Conservation (phyloP, 1,140 invertebrate species). For the Rhopalosiphum padi region DNA sequence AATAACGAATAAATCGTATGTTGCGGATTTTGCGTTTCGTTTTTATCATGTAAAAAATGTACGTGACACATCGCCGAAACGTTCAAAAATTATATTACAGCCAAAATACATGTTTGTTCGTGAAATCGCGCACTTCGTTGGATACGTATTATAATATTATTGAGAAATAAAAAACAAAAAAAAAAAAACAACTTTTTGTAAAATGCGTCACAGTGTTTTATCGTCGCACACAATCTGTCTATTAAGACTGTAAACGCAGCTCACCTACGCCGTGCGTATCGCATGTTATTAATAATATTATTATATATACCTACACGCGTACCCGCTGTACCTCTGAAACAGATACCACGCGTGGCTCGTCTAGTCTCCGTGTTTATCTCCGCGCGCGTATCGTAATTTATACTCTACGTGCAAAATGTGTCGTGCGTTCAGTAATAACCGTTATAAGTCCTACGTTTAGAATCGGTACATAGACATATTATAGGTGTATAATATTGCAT, state of each 20-base stretch:
- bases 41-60: background rate
- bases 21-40: too few relatives aligned
- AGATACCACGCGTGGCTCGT: background rate
- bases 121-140: background rate
- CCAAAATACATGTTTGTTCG: background rate
- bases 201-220: background rate
- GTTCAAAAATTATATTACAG: background rate
- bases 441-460: background rate
- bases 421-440: slow-evolving; percentile 20
- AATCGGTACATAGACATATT: too few relatives aligned
- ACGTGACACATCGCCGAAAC: background rate
- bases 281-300: background rate
- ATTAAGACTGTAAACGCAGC: background rate
- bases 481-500: too few relatives aligned
- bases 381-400: background rate
- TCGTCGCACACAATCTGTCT: background rate
- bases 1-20: too few relatives aligned
- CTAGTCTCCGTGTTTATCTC: background rate
- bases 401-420: slow-evolving; percentile 10
- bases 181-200: background rate
- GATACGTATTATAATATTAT: too few relatives aligned
- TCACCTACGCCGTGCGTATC: background rate
- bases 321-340: background rate
- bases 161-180: background rate
- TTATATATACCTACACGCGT: background rate